phyloP scores from a whole-genome alignment of 2,888 invertebrate genomes.

The Ophion costatus region DNA sequence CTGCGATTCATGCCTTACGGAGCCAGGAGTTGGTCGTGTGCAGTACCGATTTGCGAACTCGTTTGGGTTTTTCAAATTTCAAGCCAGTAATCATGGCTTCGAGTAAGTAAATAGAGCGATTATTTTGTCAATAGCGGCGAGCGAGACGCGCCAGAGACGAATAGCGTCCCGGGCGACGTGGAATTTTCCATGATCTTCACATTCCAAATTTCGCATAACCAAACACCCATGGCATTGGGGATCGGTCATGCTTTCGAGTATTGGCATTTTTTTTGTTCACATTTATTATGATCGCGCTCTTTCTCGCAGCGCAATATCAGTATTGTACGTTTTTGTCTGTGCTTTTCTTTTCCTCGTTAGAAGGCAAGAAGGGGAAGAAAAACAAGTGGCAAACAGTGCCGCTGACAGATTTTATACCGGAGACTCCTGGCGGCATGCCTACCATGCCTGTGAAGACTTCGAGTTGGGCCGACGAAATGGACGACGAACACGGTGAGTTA shows the following conservation, averaged over 20 bases:
- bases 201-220: conserved; percentile 76
- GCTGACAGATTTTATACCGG: conserved; percentile 92
- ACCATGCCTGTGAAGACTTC: conserved; percentile 84
- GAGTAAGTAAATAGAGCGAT: conserved; percentile 71
- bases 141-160: neutral
- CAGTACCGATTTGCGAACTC: conserved; percentile 70
- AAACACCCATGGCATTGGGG: conserved; percentile 71
- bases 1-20: conserved; percentile 70
- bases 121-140: conserved; percentile 1
- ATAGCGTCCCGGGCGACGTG: neutral
- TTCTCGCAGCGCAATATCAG: neutral
- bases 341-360: conserved; percentile 68
- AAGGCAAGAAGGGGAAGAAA: conserved; percentile 94
- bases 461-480: conserved; percentile 93
- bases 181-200: conserved; percentile 26
- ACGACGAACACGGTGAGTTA: conserved; percentile 89
- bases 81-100: conserved; percentile 77
- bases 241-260: conserved; percentile 78
- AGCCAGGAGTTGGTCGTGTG: conserved; percentile 72
- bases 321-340: conserved; percentile 36
- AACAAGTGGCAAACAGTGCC: conserved; percentile 90
- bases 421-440: conserved; percentile 86
- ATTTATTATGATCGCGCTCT: neutral
- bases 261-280: conserved; percentile 60
- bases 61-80: conserved; percentile 72